Evolutionary conservation across 1,140 invertebrate species (phyloP), one percentile per base, ranked within the genome.

Genomic region (Parapsyche elsis): DNA sequence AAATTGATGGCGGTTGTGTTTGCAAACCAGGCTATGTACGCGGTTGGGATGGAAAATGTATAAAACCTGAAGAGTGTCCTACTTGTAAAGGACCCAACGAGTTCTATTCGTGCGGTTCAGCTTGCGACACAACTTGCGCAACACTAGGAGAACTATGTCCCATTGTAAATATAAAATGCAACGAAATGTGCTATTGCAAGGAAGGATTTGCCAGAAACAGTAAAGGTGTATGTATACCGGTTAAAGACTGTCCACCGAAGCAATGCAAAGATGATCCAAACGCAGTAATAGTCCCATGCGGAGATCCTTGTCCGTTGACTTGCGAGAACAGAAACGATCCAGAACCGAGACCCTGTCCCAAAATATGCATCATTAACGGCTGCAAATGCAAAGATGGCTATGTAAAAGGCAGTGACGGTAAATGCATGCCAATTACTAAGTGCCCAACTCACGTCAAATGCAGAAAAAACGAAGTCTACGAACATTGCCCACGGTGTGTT

Each of bases 121-220:
- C 74, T n/a, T 77, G 74, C 46, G 80, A 81, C 30, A 77, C 46
- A 0, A 49, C 85, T 12, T 91, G 90, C 81, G 84, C 84, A 10
- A 90, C 86, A n/a, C 75, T 91, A 9, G 84, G 84, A 0, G 21
- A 86, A 81, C 85, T 86, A 16, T 91, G 90, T 61, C 85, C 87
- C 0, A 88, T 91, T 5, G 23, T 83, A 0, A 89, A 91, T 75
- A 85, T 90, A 0, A 82, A 85, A 14, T 91, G 90, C 71, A 90
- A 88, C 24, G 84, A 87, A 67, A 87, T 82, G 71, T 92, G 91
- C 79, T 91, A 91, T 76, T 91, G 90, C 80, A 84, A 86, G 9
- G 79, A 88, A 0, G 88, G 87, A 0, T 90, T 85, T 78, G 90
- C 90, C 0, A 85, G 90, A 5, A 81, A 88, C 77, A 38, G 67